Evolutionary conservation across 1,140 invertebrate species (phyloP), one percentile per base, ranked within the genome.

Genomic region (Coboldia fuscipes): DNA sequence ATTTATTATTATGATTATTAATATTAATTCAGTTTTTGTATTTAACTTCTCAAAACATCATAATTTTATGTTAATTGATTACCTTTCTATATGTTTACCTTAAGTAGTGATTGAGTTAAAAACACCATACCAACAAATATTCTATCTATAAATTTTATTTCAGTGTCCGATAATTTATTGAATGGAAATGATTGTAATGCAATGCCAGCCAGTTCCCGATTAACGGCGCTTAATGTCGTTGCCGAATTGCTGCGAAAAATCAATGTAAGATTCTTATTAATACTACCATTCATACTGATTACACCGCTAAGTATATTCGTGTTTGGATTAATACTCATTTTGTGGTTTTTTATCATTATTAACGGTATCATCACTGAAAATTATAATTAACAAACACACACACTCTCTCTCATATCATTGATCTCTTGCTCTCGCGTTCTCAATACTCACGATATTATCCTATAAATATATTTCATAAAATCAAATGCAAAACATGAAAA

Each of bases 181-280:
- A 74, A 72, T 61, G 72, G 68, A 50, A 70, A 72, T n/a, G n/a
- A n/a, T n/a, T n/a, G n/a, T n/a, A n/a, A n/a, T 60, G 58, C 77
- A 35, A 64, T 90, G 58, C 74, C 83, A 43, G 77, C 82, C 29
- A 79, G 83, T 37, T 75, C 82, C 19, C 66, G 84, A 59, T 77
- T 89, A 60, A 76, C 82, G 37, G 84, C 86, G 33, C 73, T 92
- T 54, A 89, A 89, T 55, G 85, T 92, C 60, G 85, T 93, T 37
- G 82, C 83, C 38, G 86, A 93, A 61, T 67, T 93, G 36, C 72
- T 93, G 50, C 66, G 84, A 48, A 89, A 88, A 82, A 81, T 93
- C 43, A 73, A 75, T 61, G 75, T 80, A 62, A 76, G 71, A 72
- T 47, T 44, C 30, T 41, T 33, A 36, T 27, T 24, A 33, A 37